These are phyloP conservation scores for Rhagonycha fulva DNA, from an alignment of 2,888 invertebrate genomes.

Conservation along the genomic window DNA sequence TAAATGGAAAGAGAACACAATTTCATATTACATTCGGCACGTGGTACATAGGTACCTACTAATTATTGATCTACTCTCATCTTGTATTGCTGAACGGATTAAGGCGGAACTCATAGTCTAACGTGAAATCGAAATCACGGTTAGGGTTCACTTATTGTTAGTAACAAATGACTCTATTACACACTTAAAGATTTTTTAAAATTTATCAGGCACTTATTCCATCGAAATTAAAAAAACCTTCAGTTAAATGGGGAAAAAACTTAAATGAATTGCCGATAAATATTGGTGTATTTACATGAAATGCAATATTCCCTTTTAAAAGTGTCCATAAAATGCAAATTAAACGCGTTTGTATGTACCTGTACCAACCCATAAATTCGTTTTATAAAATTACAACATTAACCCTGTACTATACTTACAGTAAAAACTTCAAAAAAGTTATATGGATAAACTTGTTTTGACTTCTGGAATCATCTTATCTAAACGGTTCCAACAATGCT, in stretches of 20 bases:
- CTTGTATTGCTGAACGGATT: too few species aligned
- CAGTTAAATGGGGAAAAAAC: neutral
- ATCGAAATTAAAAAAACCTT: too few species aligned
- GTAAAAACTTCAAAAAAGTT: neutral
- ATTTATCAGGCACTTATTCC: too few species aligned
- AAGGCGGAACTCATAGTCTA: neutral
- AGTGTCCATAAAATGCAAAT: neutral
- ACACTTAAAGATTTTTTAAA: slow-evolving; percentile 27
- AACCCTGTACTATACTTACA: neutral
- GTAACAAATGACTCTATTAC: slow-evolving; percentile 54
- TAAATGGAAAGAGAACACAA: slow-evolving; percentile 24
- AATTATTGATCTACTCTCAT: neutral
- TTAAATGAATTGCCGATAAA: neutral
- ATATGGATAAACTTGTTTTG: neutral
- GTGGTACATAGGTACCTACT: neutral
- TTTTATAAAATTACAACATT: neutral
- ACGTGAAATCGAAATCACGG: neutral
- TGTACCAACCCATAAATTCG: neutral
- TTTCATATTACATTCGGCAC: slow-evolving; percentile 10
- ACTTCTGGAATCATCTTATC: neutral
- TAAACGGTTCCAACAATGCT: neutral
- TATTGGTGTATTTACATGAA: neutral
- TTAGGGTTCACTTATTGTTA: slow-evolving; percentile 48
- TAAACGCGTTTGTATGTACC: neutral
- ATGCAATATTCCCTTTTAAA: too few species aligned